These are phyloP conservation scores for Nymphicus hollandicus DNA, from an alignment of 2,113 vertebrate genomes.

Conservation along the genomic window DNA sequence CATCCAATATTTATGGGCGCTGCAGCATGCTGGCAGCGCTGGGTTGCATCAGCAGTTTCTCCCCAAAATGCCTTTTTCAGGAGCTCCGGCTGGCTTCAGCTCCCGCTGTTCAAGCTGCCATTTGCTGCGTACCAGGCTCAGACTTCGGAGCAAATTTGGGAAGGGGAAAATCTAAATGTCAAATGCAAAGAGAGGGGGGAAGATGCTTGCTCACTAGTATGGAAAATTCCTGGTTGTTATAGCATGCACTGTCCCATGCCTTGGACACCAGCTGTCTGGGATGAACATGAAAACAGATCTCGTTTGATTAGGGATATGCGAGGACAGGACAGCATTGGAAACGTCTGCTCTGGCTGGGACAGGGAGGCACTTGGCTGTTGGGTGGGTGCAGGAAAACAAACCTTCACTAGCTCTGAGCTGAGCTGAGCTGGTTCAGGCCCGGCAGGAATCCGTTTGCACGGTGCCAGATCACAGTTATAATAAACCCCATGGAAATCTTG, in stretches of 20 bases:
- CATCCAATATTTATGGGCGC: constrained; percentile 6
- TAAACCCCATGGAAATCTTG: background rate
- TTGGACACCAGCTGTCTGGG: background rate
- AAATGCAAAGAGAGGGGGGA: background rate
- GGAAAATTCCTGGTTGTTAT: background rate
- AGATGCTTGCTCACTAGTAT: background rate
- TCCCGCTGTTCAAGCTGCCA: background rate
- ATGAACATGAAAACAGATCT: background rate
- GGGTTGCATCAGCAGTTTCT: background rate
- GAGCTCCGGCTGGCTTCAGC: background rate
- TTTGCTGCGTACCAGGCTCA: background rate
- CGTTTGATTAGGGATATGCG: background rate
- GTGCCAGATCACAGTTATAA: background rate
- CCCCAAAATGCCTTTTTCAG: background rate
- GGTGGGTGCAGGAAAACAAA: background rate
- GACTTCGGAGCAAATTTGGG: background rate
- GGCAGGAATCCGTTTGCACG: background rate
- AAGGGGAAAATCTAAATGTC: background rate
- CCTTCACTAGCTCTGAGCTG: background rate
- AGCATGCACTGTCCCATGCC: background rate
- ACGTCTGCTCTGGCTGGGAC: background rate
- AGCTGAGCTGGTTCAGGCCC: background rate
- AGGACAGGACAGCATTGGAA: background rate
- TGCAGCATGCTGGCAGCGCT: background rate
- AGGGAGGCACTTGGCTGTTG: background rate